Conservation (phyloP, 2,797 vertebrate genomes). For the Aeoliscus strigatus region DNA sequence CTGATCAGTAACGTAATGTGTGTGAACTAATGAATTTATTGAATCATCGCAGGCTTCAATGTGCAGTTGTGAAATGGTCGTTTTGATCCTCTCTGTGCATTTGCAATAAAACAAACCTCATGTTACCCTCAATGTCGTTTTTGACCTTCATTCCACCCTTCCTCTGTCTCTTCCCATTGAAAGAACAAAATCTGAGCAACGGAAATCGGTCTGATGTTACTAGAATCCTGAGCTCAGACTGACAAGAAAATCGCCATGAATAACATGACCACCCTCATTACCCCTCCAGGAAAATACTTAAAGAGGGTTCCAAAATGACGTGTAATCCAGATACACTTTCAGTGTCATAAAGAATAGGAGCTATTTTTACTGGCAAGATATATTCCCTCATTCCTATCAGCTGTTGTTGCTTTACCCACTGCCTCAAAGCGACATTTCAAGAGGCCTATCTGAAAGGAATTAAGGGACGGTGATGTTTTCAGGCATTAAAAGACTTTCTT, state of each 20-base stretch:
- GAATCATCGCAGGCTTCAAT: conserved; percentile 39
- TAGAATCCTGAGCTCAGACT: conserved; percentile 56
- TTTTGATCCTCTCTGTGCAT: conserved; percentile 40
- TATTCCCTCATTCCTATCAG: conserved; percentile 51
- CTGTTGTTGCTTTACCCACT: conserved; percentile 33
- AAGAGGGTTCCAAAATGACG: conserved; percentile 58
- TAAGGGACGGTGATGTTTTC: conserved; percentile 33
- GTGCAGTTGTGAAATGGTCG: conserved; percentile 12
- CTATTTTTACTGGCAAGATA: conserved; percentile 49
- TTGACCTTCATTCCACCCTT: conserved; percentile 56
- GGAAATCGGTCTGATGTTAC: conserved; percentile 66
- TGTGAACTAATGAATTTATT: conserved; percentile 40
- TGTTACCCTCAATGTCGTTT: conserved; percentile 43
- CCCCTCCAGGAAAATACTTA: conserved; percentile 68
- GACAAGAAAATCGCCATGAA: conserved; percentile 77
- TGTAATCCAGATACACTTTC: conserved; percentile 64
- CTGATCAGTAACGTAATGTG: conserved; percentile 6
- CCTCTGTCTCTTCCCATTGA: conserved; percentile 49
- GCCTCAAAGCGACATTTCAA: conserved; percentile 37
- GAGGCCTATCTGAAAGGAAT: conserved; percentile 51
- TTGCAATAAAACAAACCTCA: conserved; percentile 30
- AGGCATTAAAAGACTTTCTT: conserved; percentile 13
- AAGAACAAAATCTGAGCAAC: conserved; percentile 53
- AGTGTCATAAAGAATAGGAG: conserved; percentile 64
- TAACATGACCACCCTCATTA: conserved; percentile 73